Evolutionary conservation across 2,113 vertebrate species (phyloP).

Genomic region (Propithecus coquereli): DNA sequence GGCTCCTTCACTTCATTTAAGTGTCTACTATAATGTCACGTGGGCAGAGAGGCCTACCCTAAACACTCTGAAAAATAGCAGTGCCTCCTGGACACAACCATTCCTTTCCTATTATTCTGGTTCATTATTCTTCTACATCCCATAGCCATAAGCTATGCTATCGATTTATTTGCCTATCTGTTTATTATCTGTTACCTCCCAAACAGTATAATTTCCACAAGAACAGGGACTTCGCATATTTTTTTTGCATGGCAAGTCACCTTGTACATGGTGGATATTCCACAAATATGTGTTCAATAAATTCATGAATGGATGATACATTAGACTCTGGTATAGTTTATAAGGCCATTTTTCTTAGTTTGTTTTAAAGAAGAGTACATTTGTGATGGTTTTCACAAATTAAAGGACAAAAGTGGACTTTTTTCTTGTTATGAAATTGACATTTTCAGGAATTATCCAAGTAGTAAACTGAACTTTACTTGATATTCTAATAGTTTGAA

Average conservation of each 20-base stretch:
- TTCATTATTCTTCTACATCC: not conserved
- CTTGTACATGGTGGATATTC: not conserved
- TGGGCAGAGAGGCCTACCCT: not conserved
- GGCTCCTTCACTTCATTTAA: not conserved
- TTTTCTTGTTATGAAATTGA: not conserved
- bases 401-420: not conserved
- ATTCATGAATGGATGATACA: not conserved
- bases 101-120: not conserved
- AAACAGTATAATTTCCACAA: not conserved
- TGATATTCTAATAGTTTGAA: not conserved
- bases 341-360: not conserved
- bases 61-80: not conserved
- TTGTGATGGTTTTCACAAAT: not conserved
- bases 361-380: not conserved
- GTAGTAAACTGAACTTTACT: not conserved
- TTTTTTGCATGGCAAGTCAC: not conserved
- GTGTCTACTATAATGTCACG: not conserved
- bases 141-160: not conserved
- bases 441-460: not conserved
- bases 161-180: not conserved
- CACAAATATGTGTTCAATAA: not conserved
- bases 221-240: not conserved
- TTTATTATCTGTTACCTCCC: not conserved
- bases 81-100: fast-evolving
- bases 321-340: not conserved